Conservation (phyloP, 2,113 vertebrate species). For the Muscicapa adusta region DNA sequence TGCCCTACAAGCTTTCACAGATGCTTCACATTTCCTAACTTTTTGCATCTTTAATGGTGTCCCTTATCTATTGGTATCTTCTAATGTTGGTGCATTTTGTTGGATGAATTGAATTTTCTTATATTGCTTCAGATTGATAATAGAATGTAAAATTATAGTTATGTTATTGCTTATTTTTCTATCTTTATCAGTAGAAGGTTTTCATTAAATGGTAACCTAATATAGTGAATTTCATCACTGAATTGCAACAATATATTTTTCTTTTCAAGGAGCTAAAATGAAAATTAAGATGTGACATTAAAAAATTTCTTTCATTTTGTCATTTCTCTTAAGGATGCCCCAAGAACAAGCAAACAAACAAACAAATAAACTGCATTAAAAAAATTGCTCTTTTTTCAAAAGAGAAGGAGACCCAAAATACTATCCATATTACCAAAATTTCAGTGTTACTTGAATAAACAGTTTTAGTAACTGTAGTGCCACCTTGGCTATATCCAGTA, state of each 20-base stretch:
- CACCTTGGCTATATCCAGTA: not conserved
- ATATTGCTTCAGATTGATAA: not conserved
- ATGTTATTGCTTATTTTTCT: not conserved
- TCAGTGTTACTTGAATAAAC: not conserved
- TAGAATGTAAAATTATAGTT: slow-evolving; percentile 5
- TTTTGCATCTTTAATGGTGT: slow-evolving; percentile 6
- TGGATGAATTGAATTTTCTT: not conserved
- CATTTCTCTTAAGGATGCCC: not conserved
- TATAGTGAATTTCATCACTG: not conserved
- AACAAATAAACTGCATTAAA: not conserved
- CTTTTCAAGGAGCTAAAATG: not conserved
- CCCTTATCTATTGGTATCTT: slow-evolving; percentile 29
- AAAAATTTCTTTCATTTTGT: not conserved
- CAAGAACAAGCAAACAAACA: not conserved
- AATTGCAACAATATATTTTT: not conserved
- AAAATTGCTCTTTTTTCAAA: not conserved
- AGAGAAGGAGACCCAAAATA: not conserved
- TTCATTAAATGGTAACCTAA: not conserved
- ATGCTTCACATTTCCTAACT: slow-evolving; percentile 55
- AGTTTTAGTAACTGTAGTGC: not conserved
- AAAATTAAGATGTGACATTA: not conserved
- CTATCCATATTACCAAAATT: not conserved
- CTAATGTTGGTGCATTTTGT: not conserved
- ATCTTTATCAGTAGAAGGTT: not conserved
- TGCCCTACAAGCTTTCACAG: slow-evolving; percentile 55